Evolutionary conservation across 2,113 vertebrate species (phyloP).

Genomic region (Xyliphius kryptos): DNA sequence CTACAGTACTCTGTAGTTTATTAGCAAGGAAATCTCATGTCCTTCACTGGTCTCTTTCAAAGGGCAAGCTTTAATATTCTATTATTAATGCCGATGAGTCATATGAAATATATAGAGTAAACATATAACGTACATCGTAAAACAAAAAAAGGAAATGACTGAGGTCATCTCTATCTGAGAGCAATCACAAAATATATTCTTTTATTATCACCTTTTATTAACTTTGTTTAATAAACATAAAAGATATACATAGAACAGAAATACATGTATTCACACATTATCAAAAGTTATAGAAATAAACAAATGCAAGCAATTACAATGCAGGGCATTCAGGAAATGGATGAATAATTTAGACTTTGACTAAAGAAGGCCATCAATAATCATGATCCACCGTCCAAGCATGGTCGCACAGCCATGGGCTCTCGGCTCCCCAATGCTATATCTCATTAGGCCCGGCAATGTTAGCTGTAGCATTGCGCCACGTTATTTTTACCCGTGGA

Average conservation of each 20-base stretch:
- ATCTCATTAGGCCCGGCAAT: conserved; percentile 40
- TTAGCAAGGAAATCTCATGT: conserved; percentile 22
- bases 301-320: conserved; percentile 16
- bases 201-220: not conserved
- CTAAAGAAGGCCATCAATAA: no score
- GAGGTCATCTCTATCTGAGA: conserved; percentile 4
- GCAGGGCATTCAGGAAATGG: conserved; percentile 2
- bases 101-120: conserved; percentile 40
- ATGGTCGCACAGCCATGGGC: no score
- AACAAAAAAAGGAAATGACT: conserved; percentile 28
- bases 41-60: no score
- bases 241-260: no score
- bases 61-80: no score
- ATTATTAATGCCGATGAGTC: no score
- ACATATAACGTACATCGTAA: conserved; percentile 38
- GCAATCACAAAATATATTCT: conserved; percentile 3
- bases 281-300: conserved; percentile 6
- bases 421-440: conserved; percentile 15
- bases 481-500: conserved; percentile 37
- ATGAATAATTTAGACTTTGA: conserved; percentile 30
- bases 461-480: conserved; percentile 29
- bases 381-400: conserved; percentile 13
- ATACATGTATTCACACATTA: conserved; percentile 5
- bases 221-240: no score
- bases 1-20: conserved; percentile 19